Conservation (phyloP, 2,797 vertebrate genomes). For the Gallinago stenura region DNA sequence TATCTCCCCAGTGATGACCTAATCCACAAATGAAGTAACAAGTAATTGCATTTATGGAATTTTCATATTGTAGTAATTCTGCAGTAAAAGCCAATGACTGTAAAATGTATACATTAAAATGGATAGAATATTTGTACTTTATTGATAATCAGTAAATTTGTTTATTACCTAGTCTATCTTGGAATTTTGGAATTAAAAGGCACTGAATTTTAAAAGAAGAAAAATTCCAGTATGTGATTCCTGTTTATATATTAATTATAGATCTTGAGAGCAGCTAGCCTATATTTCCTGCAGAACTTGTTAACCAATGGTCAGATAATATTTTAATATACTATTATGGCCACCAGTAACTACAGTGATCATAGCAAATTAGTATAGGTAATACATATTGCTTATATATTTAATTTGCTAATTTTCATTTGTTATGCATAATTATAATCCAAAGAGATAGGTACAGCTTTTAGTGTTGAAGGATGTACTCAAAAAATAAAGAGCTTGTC, state of each 20-base stretch:
- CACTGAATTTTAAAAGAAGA: neutral
- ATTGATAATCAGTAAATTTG: neutral
- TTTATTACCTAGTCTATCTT: neutral
- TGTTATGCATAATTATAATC: neutral
- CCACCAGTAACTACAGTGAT: slow-evolving; percentile 31
- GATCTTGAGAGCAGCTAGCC: neutral
- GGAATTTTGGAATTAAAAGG: neutral
- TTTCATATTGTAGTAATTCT: neutral
- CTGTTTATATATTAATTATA: neutral
- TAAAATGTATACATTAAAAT: neutral
- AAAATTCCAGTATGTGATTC: neutral
- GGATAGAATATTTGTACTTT: neutral
- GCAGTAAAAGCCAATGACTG: neutral
- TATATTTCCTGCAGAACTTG: slow-evolving; percentile 22
- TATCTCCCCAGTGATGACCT: slow-evolving; percentile 4
- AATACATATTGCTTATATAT: neutral
- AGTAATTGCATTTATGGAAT: neutral
- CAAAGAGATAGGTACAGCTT: neutral
- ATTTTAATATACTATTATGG: slow-evolving; percentile 51
- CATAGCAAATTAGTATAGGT: slow-evolving; percentile 24
- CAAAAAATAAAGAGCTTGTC: neutral
- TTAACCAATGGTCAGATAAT: slow-evolving; percentile 29
- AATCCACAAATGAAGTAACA: slow-evolving; percentile 13
- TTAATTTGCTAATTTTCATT: slow-evolving; percentile 17
- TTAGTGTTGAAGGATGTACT: neutral